Conservation (phyloP, 2,113 vertebrate genomes). For the Proterorhinus semilunaris region DNA sequence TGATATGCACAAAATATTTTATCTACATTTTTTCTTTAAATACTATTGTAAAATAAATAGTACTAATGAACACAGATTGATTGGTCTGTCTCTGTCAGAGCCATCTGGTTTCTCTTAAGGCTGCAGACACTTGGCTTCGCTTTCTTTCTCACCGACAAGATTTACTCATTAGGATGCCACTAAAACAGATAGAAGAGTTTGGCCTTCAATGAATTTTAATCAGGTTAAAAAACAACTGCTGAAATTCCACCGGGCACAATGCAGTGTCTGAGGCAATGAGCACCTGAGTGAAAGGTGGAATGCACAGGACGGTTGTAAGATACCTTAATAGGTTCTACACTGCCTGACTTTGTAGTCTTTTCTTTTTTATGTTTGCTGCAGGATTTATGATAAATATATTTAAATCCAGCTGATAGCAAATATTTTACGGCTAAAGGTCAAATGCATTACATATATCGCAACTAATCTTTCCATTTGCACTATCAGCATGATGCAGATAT, state of each 20-base stretch:
- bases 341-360: background rate
- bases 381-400: conserved; percentile 7
- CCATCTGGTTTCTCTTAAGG: conserved; percentile 14
- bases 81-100: conserved; percentile 5
- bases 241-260: conserved; percentile 28
- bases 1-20: conserved; percentile 16
- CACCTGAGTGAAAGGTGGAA: conserved; percentile 20
- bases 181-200: conserved; percentile 19
- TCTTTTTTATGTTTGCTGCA: background rate
- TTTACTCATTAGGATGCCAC: conserved; percentile 23
- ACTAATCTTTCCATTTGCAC: conserved; percentile 37
- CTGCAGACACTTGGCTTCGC: conserved; percentile 3
- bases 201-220: conserved; percentile 33
- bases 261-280: conserved; percentile 19
- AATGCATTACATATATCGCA: conserved; percentile 21
- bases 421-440: conserved; percentile 46
- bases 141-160: conserved; percentile 11
- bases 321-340: background rate
- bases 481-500: conserved; percentile 64
- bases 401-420: background rate
- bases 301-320: background rate
- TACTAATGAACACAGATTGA: background rate
- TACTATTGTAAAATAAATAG: conserved; percentile 4
- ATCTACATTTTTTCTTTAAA: conserved; percentile 28
- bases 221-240: background rate